These are phyloP conservation scores for Onthophagus taurus DNA, from an alignment of 1,140 invertebrate genomes.

Conservation along the genomic window DNA sequence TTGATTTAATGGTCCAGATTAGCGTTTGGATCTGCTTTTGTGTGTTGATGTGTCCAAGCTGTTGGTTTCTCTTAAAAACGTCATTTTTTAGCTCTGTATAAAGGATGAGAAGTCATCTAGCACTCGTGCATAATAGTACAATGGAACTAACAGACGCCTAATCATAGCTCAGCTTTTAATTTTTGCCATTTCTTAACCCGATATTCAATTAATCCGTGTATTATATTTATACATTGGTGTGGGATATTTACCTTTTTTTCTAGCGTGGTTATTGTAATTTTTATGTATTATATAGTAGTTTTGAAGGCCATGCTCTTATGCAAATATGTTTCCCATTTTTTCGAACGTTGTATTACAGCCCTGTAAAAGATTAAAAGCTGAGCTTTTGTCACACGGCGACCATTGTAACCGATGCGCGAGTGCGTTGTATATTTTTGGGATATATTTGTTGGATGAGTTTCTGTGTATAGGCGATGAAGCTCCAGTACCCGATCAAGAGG, in stretches of 20 bases:
- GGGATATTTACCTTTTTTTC: slow-evolving; percentile 12
- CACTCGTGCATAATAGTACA: slow-evolving; percentile 37
- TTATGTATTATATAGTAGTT: slow-evolving; percentile 7
- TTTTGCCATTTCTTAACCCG: slow-evolving; percentile 33
- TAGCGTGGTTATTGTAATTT: slow-evolving; percentile 2
- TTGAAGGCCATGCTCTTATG: slow-evolving; percentile 37
- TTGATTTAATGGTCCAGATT: too few relatives aligned
- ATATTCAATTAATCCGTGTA: slow-evolving; percentile 34
- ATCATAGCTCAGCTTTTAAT: slow-evolving; percentile 40
- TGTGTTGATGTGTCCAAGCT: too few relatives aligned
- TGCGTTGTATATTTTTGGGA: slow-evolving; percentile 34
- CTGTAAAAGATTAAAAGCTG: slow-evolving; percentile 36
- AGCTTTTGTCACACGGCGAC: slow-evolving; percentile 33
- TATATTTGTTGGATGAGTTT: slow-evolving; percentile 33
- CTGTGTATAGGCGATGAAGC: slow-evolving; percentile 77
- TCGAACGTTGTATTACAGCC: slow-evolving; percentile 13
- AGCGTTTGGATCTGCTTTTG: too few relatives aligned
- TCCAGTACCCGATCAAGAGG: slow-evolving; percentile 77
- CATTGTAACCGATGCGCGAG: slow-evolving; percentile 33
- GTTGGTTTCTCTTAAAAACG: neutral
- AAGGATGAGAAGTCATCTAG: slow-evolving; percentile 30
- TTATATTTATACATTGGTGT: slow-evolving; percentile 27
- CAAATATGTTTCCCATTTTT: slow-evolving; percentile 24
- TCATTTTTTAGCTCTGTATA: neutral
- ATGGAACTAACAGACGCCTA: slow-evolving; percentile 38